These are phyloP conservation scores for Liodrosophila aerea DNA, from an alignment of 2,888 invertebrate genomes.

Conservation along the genomic window DNA sequence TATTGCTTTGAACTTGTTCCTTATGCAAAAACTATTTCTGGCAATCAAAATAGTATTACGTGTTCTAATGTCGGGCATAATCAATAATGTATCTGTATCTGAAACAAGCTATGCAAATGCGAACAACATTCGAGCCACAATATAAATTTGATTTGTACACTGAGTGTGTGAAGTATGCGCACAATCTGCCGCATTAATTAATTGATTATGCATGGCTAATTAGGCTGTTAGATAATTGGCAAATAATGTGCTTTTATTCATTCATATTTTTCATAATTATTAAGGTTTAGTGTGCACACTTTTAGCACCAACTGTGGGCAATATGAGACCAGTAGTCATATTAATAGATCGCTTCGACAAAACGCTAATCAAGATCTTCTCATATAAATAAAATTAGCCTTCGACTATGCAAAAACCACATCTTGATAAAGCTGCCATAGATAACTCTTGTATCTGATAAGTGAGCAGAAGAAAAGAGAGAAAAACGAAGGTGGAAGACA, in stretches of 20 bases:
- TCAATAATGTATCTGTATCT: conserved; percentile 28
- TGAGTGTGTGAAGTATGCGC: conserved; percentile 9
- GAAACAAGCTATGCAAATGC: conserved; percentile 66
- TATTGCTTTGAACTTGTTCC: conserved; percentile 44
- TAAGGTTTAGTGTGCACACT: not conserved
- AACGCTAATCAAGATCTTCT: conserved; percentile 26
- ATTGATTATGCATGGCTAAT: not conserved
- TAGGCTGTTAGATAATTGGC: too few relatives aligned
- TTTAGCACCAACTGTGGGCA: conserved; percentile 24
- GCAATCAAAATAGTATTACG: not conserved
- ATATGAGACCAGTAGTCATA: conserved; percentile 30
- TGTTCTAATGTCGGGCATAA: conserved; percentile 11
- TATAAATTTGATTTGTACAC: conserved; percentile 21
- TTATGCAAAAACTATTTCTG: conserved; percentile 22
- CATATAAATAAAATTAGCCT: conserved; percentile 40
- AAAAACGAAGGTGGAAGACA: conserved; percentile 4
- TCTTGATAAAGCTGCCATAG: conserved; percentile 29
- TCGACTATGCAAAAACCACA: conserved; percentile 33
- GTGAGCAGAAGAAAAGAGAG: conserved; percentile 14
- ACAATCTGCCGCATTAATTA: not conserved
- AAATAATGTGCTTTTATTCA: too few relatives aligned
- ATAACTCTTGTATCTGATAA: conserved; percentile 6
- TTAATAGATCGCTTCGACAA: conserved; percentile 7
- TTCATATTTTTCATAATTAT: conserved; percentile 1
- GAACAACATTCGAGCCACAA: conserved; percentile 18